Percentiles rank a stretch among this genome's conserved stretches.
phyloP scores from a whole-genome alignment of 2,888 invertebrate genomes.

The Euzetes globulus region DNA sequence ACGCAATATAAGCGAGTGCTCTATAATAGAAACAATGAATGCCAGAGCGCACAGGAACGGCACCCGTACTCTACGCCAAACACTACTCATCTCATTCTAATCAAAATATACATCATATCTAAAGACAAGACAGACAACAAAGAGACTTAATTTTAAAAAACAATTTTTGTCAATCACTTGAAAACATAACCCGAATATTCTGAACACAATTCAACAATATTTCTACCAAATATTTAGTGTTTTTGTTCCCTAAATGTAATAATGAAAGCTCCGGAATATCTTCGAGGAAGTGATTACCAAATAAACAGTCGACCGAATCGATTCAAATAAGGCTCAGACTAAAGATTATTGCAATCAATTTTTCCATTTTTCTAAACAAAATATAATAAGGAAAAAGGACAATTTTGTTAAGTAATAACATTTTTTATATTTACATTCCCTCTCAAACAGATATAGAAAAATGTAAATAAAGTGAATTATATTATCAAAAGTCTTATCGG shows the following conservation, averaged over 20 bases:
- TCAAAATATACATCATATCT: not conserved
- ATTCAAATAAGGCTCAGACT: too few relatives aligned
- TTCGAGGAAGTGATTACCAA: too few relatives aligned
- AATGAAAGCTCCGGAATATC: not conserved
- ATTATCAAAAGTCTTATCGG: not conserved
- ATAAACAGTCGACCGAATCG: too few relatives aligned
- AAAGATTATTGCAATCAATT: too few relatives aligned
- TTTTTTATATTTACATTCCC: not conserved
- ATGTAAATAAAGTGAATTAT: not conserved
- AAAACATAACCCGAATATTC: not conserved
- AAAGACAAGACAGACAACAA: not conserved
- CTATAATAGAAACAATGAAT: constrained; percentile 8
- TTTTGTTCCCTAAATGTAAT: not conserved
- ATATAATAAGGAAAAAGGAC: not conserved
- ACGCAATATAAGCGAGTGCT: not conserved
- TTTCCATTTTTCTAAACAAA: not conserved
- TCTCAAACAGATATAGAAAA: not conserved
- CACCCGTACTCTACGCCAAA: not conserved
- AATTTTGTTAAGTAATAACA: not conserved
- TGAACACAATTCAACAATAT: not conserved
- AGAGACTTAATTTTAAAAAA: not conserved
- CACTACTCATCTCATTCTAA: not conserved
- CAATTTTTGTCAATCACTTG: not conserved
- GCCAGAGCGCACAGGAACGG: not conserved
- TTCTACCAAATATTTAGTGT: not conserved